Evolutionary conservation across 2,113 vertebrate species (phyloP).

Genomic region (Burhinus oedicnemus): DNA sequence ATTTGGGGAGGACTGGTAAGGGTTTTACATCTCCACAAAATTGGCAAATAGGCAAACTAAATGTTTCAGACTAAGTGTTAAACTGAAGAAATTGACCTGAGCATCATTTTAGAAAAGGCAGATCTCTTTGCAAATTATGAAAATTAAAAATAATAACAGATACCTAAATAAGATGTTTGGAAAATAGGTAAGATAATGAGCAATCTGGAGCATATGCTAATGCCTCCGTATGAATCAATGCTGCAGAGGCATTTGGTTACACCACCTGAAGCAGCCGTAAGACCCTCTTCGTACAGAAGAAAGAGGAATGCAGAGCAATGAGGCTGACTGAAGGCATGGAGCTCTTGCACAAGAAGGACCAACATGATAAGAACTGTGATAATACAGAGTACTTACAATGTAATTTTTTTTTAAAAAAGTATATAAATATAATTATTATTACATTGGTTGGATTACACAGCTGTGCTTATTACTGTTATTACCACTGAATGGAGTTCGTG

Average conservation of each 20-base stretch:
- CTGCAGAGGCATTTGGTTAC: not conserved
- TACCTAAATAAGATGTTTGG: not conserved
- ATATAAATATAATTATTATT: not conserved
- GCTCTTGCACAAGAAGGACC: not conserved
- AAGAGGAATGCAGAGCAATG: not conserved
- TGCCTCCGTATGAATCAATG: accelerated
- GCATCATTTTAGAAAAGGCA: not conserved
- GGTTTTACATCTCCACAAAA: not conserved
- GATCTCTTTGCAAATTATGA: not conserved
- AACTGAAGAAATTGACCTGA: not conserved
- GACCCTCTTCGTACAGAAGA: not conserved
- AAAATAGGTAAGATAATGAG: not conserved
- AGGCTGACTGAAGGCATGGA: not conserved
- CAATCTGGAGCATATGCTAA: not conserved
- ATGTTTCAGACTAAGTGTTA: not conserved
- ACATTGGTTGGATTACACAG: not conserved
- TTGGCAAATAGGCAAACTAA: not conserved
- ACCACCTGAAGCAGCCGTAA: not conserved
- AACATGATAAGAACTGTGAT: not conserved
- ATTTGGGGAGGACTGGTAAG: not conserved
- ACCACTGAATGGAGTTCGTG: not conserved
- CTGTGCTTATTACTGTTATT: not conserved
- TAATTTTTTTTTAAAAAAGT: not conserved
- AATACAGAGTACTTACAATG: not conserved
- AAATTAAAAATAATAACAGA: not conserved